Conservation (phyloP, 2,113 vertebrate species). For the Stigmatopora nigra region DNA sequence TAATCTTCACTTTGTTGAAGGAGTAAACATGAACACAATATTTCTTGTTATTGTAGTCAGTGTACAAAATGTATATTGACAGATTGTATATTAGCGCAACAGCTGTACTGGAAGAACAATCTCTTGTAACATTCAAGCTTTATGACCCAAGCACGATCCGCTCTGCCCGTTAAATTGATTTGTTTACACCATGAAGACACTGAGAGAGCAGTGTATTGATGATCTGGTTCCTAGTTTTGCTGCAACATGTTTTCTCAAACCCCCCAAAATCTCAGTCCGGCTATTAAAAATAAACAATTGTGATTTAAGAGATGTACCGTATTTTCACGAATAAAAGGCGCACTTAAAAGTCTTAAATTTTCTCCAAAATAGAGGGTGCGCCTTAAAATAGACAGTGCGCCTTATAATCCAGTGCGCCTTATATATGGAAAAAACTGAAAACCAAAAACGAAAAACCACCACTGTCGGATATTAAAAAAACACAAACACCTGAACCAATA, state of each 20-base stretch:
- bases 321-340: no score
- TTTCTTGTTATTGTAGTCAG: conserved; percentile 2
- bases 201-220: conserved; percentile 14
- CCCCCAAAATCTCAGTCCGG: background rate
- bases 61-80: conserved; percentile 8
- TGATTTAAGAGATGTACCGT: conserved; percentile 20
- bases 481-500: no score
- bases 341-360: no score
- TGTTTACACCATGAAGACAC: conserved; percentile 28
- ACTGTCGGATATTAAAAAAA: no score
- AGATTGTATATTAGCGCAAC: background rate
- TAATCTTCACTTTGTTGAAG: background rate
- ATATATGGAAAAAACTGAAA: no score
- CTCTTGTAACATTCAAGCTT: conserved; percentile 14
- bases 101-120: conserved; percentile 15
- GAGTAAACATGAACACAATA: background rate
- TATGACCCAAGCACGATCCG: conserved; percentile 9
- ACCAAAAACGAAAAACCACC: no score
- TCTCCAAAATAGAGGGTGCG: no score
- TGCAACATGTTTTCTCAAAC: conserved; percentile 21
- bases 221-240: conserved; percentile 29
- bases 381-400: no score
- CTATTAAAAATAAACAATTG: no score
- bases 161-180: conserved; percentile 34
- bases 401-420: no score